Evolutionary conservation across 2,797 vertebrate species (phyloP).

Genomic region (Holocentrus rufus): DNA sequence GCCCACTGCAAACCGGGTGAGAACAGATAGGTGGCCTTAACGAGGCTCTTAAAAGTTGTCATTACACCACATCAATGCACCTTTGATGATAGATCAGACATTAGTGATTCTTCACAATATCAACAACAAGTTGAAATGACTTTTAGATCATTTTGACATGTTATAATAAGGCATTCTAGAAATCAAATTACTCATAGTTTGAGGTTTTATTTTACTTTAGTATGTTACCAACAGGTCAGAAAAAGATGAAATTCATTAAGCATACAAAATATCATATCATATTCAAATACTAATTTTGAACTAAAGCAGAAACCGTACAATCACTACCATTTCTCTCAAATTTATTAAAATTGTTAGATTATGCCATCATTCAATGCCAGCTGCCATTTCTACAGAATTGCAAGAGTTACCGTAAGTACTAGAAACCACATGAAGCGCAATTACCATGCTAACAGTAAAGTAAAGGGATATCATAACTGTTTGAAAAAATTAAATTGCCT

Average conservation of each 20-base stretch:
- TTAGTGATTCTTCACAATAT: constrained; percentile 47
- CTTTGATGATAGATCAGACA: constrained; percentile 65
- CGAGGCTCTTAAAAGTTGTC: constrained; percentile 68
- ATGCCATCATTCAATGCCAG: constrained; percentile 59
- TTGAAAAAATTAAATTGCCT: constrained; percentile 47
- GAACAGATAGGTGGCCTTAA: constrained; percentile 61
- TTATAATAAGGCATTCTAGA: constrained; percentile 52
- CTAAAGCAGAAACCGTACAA: constrained; percentile 48
- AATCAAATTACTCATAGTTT: constrained; percentile 33
- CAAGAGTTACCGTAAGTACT: constrained; percentile 37
- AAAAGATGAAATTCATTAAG: constrained; percentile 48
- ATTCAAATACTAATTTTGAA: constrained; percentile 33
- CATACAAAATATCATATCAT: constrained; percentile 33
- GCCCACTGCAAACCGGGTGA: constrained; percentile 57
- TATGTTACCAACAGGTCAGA: constrained; percentile 31
- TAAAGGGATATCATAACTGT: constrained; percentile 64
- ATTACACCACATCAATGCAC: constrained; percentile 57
- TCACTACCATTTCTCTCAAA: constrained; percentile 47
- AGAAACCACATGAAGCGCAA: constrained; percentile 57
- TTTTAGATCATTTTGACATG: constrained; percentile 57
- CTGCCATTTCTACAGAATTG: constrained; percentile 52
- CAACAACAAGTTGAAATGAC: constrained; percentile 44
- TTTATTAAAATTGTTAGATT: constrained; percentile 64
- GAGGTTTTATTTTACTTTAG: constrained; percentile 13
- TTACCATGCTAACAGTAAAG: constrained; percentile 40